Evolutionary conservation across 2,797 vertebrate genomes (phyloP), one percentile per base, ranked within the genome.

Genomic region (Lycodopsis pacificus): DNA sequence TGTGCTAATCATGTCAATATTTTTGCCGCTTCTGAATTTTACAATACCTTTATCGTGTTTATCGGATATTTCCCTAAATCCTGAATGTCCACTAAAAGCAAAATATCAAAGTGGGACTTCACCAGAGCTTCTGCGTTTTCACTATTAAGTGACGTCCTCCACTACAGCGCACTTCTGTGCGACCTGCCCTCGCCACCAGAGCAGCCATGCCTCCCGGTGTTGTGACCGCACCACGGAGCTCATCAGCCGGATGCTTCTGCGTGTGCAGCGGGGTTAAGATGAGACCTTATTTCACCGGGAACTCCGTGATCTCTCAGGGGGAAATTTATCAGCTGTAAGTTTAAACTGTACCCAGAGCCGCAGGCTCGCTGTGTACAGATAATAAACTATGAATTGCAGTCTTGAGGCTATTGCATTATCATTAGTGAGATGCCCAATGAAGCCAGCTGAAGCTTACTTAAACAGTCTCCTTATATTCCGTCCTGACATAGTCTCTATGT

Each of bases 291-390:
- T 97, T 97, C 89, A 96, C 94, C 8, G 93, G 95, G 75, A 95
- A 96, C 91, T 96, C 96, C 59, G 95, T 97, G 38, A 95, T 97
- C 88, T 96, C 96, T 4, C 96, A 93, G 89, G 95, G 93, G 86
- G 91, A 95, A 78, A 96, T 97, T 89, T 94, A 95, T 83, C 95
- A 95, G 88, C 94, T 97, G 97, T 98, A 91, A 98, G 97, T 97
- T 65, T 9, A 22, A 51, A 42, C 14, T 13, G 14, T 65, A 25
- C 38, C 36, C 17, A 32, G 4, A 46, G n/a, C 15, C 1, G 6
- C 12, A 2, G 57, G 62, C 4, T 76, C 22, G 40, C 9, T n/a
- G 7, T 49, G 30, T 40, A 2, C 9, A 62, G 3, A 36, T 32
- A 20, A n/a, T 15, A 7, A 38, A 12, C 38, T 22, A 0, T 63